Conservation (phyloP, 2,113 vertebrate genomes). For the Probosciger aterrimus region DNA sequence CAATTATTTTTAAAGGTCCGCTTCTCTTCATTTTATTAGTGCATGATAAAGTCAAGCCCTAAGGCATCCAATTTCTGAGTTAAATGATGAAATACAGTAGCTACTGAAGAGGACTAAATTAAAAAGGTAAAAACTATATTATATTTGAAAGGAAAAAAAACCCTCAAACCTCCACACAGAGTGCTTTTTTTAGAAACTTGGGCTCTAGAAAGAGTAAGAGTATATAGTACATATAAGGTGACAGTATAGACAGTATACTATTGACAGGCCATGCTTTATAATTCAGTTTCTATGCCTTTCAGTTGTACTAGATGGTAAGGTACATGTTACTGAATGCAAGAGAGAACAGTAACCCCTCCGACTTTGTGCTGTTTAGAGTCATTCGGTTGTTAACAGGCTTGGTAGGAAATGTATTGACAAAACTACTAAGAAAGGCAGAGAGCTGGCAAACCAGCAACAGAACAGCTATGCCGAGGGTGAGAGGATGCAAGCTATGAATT, state of each 20-base stretch:
- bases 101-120: conserved; percentile 34
- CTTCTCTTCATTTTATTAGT: conserved; percentile 67
- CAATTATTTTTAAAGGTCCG: conserved; percentile 70
- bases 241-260: conserved; percentile 7
- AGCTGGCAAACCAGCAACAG: neutral
- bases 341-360: neutral
- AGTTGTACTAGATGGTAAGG: neutral
- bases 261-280: neutral
- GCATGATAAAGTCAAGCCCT: conserved; percentile 51
- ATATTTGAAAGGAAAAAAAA: neutral
- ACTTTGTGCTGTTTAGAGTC: neutral
- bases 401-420: conserved; percentile 3
- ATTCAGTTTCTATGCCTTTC: neutral
- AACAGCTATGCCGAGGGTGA: neutral
- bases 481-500: neutral
- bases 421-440: neutral
- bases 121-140: conserved; percentile 15
- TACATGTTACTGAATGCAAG: neutral
- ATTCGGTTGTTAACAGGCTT: neutral
- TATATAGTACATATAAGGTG: neutral
- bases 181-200: neutral
- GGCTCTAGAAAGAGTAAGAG: neutral
- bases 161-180: neutral
- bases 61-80: conserved; percentile 50
- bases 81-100: conserved; percentile 57